These are phyloP conservation scores for Xenopus petersii DNA, from an alignment of 2,797 vertebrate genomes.

Conservation along the genomic window DNA sequence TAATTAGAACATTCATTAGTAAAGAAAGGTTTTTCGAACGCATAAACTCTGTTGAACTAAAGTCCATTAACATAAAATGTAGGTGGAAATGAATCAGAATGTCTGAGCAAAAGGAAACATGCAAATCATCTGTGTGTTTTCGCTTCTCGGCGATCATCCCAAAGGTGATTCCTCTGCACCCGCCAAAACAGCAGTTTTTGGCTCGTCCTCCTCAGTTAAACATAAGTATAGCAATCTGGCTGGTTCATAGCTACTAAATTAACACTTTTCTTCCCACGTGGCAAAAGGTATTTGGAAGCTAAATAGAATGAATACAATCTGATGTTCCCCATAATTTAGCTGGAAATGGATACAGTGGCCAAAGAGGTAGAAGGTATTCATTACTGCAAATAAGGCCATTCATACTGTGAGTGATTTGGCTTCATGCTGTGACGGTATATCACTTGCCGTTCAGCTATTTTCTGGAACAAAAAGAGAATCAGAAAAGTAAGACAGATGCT, in stretches of 20 bases:
- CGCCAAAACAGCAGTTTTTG: conserved; percentile 4
- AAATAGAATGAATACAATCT: no score
- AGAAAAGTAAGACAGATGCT: no score
- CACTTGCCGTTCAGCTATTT: no score
- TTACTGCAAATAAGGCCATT: no score
- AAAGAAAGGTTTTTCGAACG: conserved; percentile 6
- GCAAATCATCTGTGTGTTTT: conserved; percentile 17
- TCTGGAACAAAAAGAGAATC: no score
- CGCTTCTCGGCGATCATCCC: conserved; percentile 1
- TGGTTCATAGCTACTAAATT: not conserved
- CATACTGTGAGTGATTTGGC: no score
- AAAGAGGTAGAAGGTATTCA: no score
- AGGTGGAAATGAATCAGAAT: conserved; percentile 9
- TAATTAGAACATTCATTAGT: not conserved
- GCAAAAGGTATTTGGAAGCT: no score
- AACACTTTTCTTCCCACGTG: no score
- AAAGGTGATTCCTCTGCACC: conserved; percentile 2
- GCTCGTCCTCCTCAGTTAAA: not conserved
- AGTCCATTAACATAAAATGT: conserved; percentile 17
- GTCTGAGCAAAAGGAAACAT: conserved; percentile 9
- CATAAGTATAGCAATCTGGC: not conserved
- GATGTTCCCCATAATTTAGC: no score
- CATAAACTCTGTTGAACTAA: conserved; percentile 2
- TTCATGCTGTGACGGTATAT: no score
- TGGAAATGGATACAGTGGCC: no score